These are phyloP conservation scores for Harpalus rubripes DNA, from an alignment of 2,888 invertebrate genomes.

Conservation along the genomic window DNA sequence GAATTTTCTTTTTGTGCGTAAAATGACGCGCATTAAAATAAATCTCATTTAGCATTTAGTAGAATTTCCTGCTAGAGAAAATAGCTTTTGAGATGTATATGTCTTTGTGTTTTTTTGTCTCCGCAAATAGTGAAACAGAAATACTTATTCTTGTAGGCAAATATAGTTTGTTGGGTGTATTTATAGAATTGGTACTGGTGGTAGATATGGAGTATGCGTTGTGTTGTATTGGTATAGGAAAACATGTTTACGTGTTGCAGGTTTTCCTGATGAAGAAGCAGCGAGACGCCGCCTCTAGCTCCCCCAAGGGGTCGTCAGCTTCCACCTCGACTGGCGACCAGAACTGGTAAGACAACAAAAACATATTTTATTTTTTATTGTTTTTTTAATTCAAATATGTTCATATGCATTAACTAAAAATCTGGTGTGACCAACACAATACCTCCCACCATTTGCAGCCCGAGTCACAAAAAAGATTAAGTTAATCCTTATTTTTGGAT, in stretches of 20 bases:
- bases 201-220: not conserved
- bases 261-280: constrained; percentile 90
- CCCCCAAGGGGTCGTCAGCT: constrained; percentile 82
- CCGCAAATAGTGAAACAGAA: constrained; percentile 59
- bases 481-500: too few species aligned
- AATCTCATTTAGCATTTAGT: not conserved
- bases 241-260: constrained; percentile 76
- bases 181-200: not conserved
- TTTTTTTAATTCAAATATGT: too few species aligned
- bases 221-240: constrained; percentile 26
- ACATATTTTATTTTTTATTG: too few species aligned
- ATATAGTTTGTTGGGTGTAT: constrained; percentile 39
- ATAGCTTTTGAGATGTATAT: constrained; percentile 8
- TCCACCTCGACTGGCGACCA: constrained; percentile 85
- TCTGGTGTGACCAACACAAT: too few species aligned
- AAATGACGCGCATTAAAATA: not conserved
- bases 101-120: constrained; percentile 53
- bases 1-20: not conserved
- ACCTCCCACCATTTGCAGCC: too few species aligned
- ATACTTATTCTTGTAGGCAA: constrained; percentile 55
- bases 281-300: constrained; percentile 86
- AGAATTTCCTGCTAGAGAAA: constrained; percentile 1
- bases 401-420: too few species aligned
- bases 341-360: constrained; percentile 83
- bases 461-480: too few species aligned